phyloP scores from a whole-genome alignment of 1,140 invertebrate species.

The Polyergus mexicanus region DNA sequence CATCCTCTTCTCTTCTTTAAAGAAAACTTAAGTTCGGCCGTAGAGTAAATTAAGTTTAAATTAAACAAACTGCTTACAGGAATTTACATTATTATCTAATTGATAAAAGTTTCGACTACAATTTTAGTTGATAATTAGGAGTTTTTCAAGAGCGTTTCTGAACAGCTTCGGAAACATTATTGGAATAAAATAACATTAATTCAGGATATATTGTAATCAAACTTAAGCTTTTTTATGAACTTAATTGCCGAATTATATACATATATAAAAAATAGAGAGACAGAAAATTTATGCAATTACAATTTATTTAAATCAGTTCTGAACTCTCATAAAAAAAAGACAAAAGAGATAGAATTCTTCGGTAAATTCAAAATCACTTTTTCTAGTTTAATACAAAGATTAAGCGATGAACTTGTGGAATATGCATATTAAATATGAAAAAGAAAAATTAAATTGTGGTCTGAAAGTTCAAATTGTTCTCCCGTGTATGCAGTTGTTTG shows the following conservation, averaged over 20 bases:
- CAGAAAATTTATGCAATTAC: background rate
- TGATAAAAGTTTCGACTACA: background rate
- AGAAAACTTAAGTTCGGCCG: background rate
- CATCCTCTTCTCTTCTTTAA: background rate
- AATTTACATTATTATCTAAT: slow-evolving; percentile 20
- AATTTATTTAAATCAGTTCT: background rate
- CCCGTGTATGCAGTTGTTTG: background rate
- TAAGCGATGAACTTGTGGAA: background rate
- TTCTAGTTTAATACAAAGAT: background rate
- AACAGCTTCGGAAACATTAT: background rate
- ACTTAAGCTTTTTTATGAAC: background rate
- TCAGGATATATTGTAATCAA: background rate
- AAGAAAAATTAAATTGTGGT: slow-evolving; percentile 19
- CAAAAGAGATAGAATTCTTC: background rate
- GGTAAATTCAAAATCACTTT: background rate
- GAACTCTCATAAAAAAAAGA: background rate
- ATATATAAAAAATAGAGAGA: background rate
- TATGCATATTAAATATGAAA: slow-evolving; percentile 24
- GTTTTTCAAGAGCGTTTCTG: background rate
- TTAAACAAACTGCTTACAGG: background rate
- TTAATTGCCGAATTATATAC: background rate
- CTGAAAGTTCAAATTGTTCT: background rate
- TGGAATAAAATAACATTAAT: background rate
- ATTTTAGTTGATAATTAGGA: background rate
- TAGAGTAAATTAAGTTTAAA: slow-evolving; percentile 22